Percentiles rank a stretch among this genome's conserved stretches.
These are phyloP conservation scores for Drosophila recens DNA, from an alignment of 2,888 invertebrate species.

Conservation along the genomic window DNA sequence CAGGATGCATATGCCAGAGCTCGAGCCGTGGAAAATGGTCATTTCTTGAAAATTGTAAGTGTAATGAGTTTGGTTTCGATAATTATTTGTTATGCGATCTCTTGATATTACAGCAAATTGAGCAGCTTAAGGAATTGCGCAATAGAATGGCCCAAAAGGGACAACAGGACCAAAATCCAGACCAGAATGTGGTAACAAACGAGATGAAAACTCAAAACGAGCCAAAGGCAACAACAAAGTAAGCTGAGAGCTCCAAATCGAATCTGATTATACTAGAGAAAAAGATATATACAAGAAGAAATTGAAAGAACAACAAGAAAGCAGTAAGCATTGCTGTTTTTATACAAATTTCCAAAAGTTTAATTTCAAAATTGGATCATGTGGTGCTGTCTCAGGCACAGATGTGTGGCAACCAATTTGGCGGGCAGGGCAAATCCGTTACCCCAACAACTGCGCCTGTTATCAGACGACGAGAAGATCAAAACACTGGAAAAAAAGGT, in stretches of 20 bases:
- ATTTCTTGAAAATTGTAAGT: conserved; percentile 56
- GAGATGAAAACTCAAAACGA: neutral
- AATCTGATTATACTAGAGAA: neutral
- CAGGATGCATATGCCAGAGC: neutral
- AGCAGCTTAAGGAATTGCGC: conserved; percentile 58
- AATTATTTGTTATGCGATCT: no score
- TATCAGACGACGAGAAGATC: conserved; percentile 16
- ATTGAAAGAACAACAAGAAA: neutral
- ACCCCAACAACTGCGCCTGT: conserved; percentile 21
- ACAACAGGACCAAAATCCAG: neutral
- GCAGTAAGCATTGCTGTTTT: conserved; percentile 17
- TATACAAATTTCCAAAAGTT: neutral
- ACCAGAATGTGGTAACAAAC: neutral
- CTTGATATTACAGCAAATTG: conserved; percentile 47
- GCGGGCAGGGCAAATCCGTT: neutral
- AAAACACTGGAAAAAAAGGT: conserved; percentile 5
- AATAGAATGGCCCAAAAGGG: neutral
- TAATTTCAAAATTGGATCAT: conserved; percentile 19
- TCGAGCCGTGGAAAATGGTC: conserved; percentile 58
- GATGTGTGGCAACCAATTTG: conserved; percentile 1
- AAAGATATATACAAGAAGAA: neutral
- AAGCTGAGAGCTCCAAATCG: conserved; percentile 12
- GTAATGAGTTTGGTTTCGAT: neutral
- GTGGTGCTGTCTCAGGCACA: conserved; percentile 33
- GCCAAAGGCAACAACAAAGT: neutral